Conservation (phyloP, 1,140 invertebrate genomes). For the Nephotettix cincticeps region DNA sequence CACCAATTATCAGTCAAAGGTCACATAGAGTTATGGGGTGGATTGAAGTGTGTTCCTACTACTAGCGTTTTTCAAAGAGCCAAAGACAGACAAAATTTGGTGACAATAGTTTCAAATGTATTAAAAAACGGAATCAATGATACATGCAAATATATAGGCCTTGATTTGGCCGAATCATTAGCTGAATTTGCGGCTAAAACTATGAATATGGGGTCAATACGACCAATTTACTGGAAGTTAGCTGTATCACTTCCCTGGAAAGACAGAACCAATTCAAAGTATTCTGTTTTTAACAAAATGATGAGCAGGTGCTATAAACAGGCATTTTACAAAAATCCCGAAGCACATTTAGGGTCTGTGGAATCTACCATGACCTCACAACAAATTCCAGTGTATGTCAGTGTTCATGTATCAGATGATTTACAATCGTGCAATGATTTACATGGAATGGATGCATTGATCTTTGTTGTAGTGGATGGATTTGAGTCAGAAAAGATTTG, state of each 20-base stretch:
- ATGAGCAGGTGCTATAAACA: conserved; percentile 27
- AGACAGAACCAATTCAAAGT: neutral
- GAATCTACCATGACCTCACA: neutral
- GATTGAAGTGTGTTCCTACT: neutral
- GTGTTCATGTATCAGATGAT: conserved; percentile 24
- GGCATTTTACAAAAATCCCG: conserved; percentile 20
- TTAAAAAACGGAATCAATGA: conserved; percentile 27
- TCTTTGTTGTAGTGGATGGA: conserved; percentile 30
- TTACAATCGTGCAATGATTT: neutral
- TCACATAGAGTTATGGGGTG: conserved; percentile 34
- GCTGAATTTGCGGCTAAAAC: neutral
- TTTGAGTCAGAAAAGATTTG: conserved; percentile 24
- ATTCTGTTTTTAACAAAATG: conserved; percentile 24
- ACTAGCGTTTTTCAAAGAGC: conserved; percentile 20
- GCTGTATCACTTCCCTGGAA: conserved; percentile 30
- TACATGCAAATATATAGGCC: conserved; percentile 19
- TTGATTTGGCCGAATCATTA: conserved; percentile 23
- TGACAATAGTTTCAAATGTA: conserved; percentile 21
- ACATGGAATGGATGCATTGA: conserved; percentile 27
- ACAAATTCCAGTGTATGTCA: conserved; percentile 27
- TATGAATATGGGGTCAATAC: neutral
- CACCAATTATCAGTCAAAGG: conserved; percentile 25
- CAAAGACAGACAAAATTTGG: conserved; percentile 25
- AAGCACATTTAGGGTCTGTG: conserved; percentile 15
- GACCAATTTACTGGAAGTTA: conserved; percentile 30